Conservation (phyloP, 2,888 invertebrate species). For the Silvanus unidentatus region DNA sequence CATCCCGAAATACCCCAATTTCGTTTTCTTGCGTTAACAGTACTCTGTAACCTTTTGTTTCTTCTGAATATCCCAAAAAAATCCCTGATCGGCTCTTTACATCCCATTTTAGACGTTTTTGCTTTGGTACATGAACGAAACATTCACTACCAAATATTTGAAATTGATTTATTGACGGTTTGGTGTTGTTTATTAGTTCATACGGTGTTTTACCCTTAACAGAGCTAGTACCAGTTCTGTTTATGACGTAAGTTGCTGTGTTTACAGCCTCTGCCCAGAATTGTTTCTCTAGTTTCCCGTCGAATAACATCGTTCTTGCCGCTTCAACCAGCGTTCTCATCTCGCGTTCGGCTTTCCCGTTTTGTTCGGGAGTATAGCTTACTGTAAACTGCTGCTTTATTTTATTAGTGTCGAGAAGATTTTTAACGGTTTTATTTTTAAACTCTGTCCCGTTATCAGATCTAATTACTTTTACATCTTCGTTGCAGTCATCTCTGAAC, state of each 20-base stretch:
- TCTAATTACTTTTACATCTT: conserved; percentile 18
- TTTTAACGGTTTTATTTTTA: conserved; percentile 13
- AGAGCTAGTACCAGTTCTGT: too few relatives aligned
- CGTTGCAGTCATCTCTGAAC: conserved; percentile 14
- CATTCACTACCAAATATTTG: conserved; percentile 29
- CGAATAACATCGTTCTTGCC: conserved; percentile 24
- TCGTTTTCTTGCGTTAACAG: too few relatives aligned
- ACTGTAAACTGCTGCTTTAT: conserved; percentile 18
- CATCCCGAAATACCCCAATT: too few relatives aligned
- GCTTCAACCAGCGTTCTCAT: conserved; percentile 24
- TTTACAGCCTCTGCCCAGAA: too few relatives aligned
- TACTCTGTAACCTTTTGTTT: too few relatives aligned
- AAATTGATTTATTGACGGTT: conserved; percentile 25
- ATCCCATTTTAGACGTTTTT: conserved; percentile 20
- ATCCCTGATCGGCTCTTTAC: too few relatives aligned
- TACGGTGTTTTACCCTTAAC: too few relatives aligned
- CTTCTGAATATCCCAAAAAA: too few relatives aligned
- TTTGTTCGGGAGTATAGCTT: conserved; percentile 18
- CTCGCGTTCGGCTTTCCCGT: conserved; percentile 20
- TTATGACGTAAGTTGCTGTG: too few relatives aligned
- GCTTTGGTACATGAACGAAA: conserved; percentile 26
- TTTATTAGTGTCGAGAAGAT: conserved; percentile 18
- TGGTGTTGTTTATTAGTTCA: conserved; percentile 31
- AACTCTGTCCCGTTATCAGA: conserved; percentile 24
- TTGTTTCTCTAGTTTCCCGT: conserved; percentile 22